These are phyloP conservation scores for Sisor rabdophorus DNA, from an alignment of 2,113 vertebrate genomes.

Conservation along the genomic window DNA sequence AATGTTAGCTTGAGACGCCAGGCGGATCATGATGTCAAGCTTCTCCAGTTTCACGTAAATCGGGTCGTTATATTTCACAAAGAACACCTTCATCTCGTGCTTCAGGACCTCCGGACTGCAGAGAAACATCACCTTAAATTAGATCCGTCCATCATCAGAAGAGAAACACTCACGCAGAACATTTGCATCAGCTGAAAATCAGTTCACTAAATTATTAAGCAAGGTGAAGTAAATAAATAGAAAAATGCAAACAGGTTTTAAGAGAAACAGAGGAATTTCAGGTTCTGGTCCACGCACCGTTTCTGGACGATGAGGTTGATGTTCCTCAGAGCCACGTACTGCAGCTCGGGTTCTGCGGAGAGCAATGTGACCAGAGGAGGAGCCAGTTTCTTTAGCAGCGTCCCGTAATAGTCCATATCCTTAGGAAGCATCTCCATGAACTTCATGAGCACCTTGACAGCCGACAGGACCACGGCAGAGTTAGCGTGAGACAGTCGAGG, in stretches of 20 bases:
- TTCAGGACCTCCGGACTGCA: conserved; percentile 92
- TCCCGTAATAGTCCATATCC: conserved; percentile 95
- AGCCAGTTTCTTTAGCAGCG: conserved; percentile 94
- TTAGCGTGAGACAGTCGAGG: conserved; percentile 95
- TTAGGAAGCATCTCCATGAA: conserved; percentile 99
- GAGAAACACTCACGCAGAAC: no score
- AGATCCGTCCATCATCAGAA: no score
- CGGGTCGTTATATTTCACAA: conserved; percentile 99
- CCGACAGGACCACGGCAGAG: conserved; percentile 93
- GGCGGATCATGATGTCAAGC: conserved; percentile 97
- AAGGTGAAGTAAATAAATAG: no score
- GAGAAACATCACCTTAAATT: neutral
- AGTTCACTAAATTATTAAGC: no score
- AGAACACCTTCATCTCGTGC: conserved; percentile 99
- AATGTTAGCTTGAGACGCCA: conserved; percentile 96
- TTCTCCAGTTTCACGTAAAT: conserved; percentile 99
- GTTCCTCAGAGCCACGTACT: conserved; percentile 96
- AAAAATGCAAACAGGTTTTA: neutral
- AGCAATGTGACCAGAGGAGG: conserved; percentile 92
- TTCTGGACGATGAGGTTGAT: conserved; percentile 99
- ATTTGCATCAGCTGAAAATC: no score
- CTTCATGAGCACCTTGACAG: conserved; percentile 98
- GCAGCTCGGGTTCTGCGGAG: conserved; percentile 91
- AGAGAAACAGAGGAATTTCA: neutral
- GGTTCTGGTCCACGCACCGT: conserved; percentile 69